A percentile compares a stretch with the other conserved stretches of the same genome.
Conservation (phyloP, 2,113 vertebrate genomes). For the Periophthalmus modestus region DNA sequence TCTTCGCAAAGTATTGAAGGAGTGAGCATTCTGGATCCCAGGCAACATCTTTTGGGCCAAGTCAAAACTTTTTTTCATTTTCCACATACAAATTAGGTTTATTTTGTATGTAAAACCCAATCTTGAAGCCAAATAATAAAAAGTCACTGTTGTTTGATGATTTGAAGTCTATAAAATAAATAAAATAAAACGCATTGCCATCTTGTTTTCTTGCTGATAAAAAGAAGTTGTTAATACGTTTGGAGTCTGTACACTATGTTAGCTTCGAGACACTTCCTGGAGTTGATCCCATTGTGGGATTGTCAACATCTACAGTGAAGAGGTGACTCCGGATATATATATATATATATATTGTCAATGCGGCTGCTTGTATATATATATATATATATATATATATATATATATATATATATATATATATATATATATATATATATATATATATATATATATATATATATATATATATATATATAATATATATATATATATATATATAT, state of each 20-base stretch:
- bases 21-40: no score
- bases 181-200: constrained; percentile 12
- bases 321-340: no score
- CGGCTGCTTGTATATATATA: no score
- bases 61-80: neutral
- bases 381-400: no score
- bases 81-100: neutral
- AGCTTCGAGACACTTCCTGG: constrained; percentile 14
- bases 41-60: constrained; percentile 1
- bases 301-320: no score
- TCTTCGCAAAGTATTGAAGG: no score
- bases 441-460: no score
- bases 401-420: no score
- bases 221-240: constrained; percentile 24
- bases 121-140: neutral
- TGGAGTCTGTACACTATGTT: constrained; percentile 53
- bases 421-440: no score
- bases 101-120: neutral
- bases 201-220: neutral
- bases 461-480: no score
- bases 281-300: constrained; percentile 38
- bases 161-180: constrained; percentile 24
- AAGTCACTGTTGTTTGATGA: neutral
- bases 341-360: no score
- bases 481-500: no score